Conservation (phyloP, 2,888 invertebrate species). For the Acrobasis repandana region DNA sequence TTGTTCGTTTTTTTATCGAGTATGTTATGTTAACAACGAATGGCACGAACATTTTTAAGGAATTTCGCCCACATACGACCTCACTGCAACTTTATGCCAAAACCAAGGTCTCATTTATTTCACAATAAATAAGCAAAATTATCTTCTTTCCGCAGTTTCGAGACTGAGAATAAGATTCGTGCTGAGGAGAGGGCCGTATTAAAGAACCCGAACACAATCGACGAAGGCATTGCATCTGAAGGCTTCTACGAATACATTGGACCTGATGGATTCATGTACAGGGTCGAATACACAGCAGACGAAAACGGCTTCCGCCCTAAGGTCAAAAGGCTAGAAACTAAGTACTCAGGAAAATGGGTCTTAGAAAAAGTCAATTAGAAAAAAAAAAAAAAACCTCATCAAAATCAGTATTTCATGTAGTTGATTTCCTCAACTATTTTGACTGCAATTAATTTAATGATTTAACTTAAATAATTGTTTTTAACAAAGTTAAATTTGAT, state of each 20-base stretch:
- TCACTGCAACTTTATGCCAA: neutral
- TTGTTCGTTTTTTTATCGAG: no score
- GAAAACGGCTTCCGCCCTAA: constrained; percentile 78
- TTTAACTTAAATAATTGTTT: neutral
- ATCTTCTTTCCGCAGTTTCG: constrained; percentile 60
- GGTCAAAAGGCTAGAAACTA: constrained; percentile 72
- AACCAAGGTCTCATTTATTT: constrained; percentile 7
- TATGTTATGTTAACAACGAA: neutral
- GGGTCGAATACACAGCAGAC: constrained; percentile 79
- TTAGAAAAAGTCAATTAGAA: constrained; percentile 69
- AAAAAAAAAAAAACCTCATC: constrained; percentile 44
- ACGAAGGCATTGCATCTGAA: constrained; percentile 76
- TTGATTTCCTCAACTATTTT: constrained; percentile 20
- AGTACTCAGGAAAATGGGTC: constrained; percentile 77
- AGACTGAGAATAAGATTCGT: constrained; percentile 81
- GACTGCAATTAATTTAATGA: constrained; percentile 47
- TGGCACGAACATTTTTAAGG: neutral
- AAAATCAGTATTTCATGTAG: constrained; percentile 64
- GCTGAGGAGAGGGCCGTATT: constrained; percentile 77
- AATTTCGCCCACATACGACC: neutral
- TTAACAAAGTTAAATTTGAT: neutral
- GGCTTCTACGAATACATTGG: constrained; percentile 82
- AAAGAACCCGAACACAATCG: constrained; percentile 74
- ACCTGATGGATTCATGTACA: constrained; percentile 78
- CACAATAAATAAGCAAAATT: constrained; percentile 9